Evolutionary conservation across 1,140 invertebrate species (phyloP).

Genomic region (Coelopa frigida): DNA sequence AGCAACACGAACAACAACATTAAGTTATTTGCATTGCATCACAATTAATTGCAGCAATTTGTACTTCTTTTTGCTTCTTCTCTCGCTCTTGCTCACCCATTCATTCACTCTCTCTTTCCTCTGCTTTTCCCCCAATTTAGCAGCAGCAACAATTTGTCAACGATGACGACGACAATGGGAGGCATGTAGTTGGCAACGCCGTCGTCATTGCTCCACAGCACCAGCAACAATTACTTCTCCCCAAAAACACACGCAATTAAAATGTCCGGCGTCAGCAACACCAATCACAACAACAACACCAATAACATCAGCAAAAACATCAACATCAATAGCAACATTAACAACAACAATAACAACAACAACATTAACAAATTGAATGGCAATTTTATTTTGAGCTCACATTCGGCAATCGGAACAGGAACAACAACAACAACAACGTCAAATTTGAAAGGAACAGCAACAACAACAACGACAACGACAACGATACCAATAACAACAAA

Average conservation of each 20-base stretch:
- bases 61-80: background rate
- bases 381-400: constrained; percentile 9
- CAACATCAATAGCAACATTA: constrained; percentile 9
- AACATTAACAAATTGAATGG: constrained; percentile 8
- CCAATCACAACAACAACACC: constrained; percentile 6
- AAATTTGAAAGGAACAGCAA: constrained; percentile 7
- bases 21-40: no score
- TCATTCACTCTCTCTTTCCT: background rate
- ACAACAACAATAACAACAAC: constrained; percentile 5
- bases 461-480: constrained; percentile 11
- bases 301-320: constrained; percentile 3
- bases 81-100: background rate
- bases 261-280: constrained; percentile 14
- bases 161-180: background rate
- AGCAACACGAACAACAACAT: no score
- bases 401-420: constrained; percentile 4
- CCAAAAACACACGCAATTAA: constrained; percentile 7
- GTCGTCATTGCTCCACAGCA: background rate
- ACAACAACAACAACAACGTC: constrained; percentile 8
- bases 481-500: constrained; percentile 8
- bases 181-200: background rate
- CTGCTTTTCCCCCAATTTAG: no score
- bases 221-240: background rate
- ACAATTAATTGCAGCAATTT: constrained; percentile 3
- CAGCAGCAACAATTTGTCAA: background rate